Percentiles rank a stretch among this genome's conserved stretches.
These are phyloP conservation scores for Brachionus plicatilis DNA, from an alignment of 1,140 invertebrate genomes.

Conservation along the genomic window DNA sequence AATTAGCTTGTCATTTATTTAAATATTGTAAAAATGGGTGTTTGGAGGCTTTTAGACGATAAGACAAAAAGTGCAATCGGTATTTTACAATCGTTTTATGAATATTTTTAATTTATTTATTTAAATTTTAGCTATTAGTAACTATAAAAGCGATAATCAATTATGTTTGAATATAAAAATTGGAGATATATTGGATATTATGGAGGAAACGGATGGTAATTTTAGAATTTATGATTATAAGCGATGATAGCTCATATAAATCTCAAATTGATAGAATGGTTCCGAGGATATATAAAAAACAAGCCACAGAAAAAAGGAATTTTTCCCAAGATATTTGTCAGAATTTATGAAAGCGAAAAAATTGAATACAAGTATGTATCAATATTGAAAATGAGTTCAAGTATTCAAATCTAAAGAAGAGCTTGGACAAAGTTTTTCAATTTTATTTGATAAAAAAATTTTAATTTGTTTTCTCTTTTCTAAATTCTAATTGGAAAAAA, in stretches of 20 bases:
- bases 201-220: conserved; percentile 5
- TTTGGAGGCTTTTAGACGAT: neutral
- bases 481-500: no score
- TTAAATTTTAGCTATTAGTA: neutral
- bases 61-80: neutral
- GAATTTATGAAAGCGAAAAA: neutral
- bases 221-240: neutral
- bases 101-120: neutral
- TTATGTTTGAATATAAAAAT: neutral
- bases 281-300: neutral
- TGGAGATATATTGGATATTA: neutral
- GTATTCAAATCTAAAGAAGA: no score
- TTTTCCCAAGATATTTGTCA: conserved; percentile 4
- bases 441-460: no score
- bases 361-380: neutral
- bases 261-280: neutral
- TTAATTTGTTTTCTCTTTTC: no score
- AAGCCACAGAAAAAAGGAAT: neutral
- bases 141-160: neutral
- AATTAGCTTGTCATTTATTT: neutral
- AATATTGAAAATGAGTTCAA: no score
- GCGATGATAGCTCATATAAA: neutral
- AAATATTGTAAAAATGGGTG: neutral
- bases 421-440: no score
- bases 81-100: neutral